A percentile compares a stretch with the other conserved stretches of the same genome.
Conservation (phyloP, 2,888 invertebrate genomes). For the Prosapia bicincta region DNA sequence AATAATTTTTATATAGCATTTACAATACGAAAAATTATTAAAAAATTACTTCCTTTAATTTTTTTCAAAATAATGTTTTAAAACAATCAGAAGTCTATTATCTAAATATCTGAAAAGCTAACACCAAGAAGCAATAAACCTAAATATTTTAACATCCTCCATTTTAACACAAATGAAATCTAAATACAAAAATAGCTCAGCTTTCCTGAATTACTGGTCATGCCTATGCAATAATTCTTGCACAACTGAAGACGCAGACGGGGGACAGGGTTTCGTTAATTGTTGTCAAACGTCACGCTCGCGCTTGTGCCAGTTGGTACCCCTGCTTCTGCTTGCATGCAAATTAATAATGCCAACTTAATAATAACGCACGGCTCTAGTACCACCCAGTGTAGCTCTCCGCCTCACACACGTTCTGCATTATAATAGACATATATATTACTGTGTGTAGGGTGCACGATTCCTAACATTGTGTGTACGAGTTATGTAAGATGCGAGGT, state of each 20-base stretch:
- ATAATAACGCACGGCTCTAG: neutral
- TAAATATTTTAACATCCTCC: too few relatives aligned
- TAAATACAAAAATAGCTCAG: too few relatives aligned
- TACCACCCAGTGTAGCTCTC: neutral
- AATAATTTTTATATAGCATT: too few relatives aligned
- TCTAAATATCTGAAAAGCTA: too few relatives aligned
- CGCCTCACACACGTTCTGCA: neutral
- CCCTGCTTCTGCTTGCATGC: neutral
- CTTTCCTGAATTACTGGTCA: neutral
- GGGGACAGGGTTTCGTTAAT: neutral
- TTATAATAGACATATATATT: neutral
- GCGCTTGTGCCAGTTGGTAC: neutral
- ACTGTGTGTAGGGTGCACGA: neutral
- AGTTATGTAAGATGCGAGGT: neutral
- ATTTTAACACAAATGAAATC: too few relatives aligned
- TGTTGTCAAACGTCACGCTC: neutral
- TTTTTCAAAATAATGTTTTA: too few relatives aligned
- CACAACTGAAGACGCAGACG: neutral
- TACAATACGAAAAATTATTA: too few relatives aligned
- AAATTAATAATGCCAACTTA: conserved; percentile 2
- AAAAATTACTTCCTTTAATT: too few relatives aligned
- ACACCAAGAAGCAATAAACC: too few relatives aligned
- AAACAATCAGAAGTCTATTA: too few relatives aligned
- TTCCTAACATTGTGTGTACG: neutral
- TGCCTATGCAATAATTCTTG: neutral